phyloP scores from a whole-genome alignment of 2,888 invertebrate genomes.

The Dicroscelio sp. region DNA sequence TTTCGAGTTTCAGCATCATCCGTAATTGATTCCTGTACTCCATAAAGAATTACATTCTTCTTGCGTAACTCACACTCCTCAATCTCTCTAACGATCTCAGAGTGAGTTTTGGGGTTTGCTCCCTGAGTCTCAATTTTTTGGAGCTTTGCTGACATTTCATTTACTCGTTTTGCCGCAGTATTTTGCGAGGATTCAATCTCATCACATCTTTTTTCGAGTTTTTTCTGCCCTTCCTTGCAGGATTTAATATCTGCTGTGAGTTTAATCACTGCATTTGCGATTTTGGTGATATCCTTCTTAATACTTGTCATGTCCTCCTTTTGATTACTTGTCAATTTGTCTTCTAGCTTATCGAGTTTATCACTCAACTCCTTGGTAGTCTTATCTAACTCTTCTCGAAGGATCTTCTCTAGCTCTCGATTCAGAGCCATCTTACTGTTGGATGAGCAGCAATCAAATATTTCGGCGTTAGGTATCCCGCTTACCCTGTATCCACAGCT shows the following conservation, averaged over 20 bases:
- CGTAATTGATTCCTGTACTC: not conserved
- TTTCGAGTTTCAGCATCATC: not conserved
- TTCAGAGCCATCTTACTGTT: too few relatives aligned
- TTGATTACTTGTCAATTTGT: not conserved
- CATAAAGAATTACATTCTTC: not conserved
- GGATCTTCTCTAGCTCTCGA: too few relatives aligned
- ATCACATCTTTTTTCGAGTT: not conserved
- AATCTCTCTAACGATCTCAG: not conserved
- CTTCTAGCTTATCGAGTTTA: not conserved
- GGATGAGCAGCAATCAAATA: too few relatives aligned
- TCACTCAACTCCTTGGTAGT: not conserved
- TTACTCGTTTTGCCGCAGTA: not conserved
- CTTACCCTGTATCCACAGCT: not conserved
- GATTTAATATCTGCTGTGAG: too few relatives aligned
- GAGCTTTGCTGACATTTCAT: too few relatives aligned
- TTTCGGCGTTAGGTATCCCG: too few relatives aligned
- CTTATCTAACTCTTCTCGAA: too few relatives aligned
- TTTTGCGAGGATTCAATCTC: not conserved
- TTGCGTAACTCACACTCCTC: not conserved
- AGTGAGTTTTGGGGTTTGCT: too few relatives aligned
- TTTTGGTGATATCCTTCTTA: too few relatives aligned
- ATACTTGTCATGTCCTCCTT: too few relatives aligned
- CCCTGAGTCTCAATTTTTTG: too few relatives aligned
- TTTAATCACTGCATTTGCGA: too few relatives aligned
- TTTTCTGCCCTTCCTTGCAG: not conserved